Base-by-base conservation (phyloP, 2,113 vertebrate genomes). In the Hyaena hyaena region DNA sequence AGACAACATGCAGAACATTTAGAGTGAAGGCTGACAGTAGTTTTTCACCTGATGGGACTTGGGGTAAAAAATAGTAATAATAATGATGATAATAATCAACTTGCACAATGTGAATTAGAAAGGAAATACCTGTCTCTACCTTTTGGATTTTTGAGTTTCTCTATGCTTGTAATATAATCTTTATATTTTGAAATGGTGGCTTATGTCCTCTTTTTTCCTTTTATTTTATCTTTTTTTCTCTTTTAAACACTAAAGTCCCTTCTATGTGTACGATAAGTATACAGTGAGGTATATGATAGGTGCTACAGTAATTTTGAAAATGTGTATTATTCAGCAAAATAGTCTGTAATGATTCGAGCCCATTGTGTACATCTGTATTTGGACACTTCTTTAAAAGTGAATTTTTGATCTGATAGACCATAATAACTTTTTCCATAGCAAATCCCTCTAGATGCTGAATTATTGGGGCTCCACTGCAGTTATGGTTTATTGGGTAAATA, bases 401-500 rank as follows among this genome's bases (percentile, higher is more conserved):
- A 88, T 79, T 94, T 98, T 97, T 97, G 84, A 98, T 98, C 92
- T 95, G 92, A 97, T 98, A 85, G 88, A 82, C 84, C 10, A 3
- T 94, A 97, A 95, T 96, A 82, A 93, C 90, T 93, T 95, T 66
- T 65, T 76, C 85, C 16, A 0, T 33, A 79, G 66, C 43, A 94
- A 43, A 85, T 93, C 43, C 48, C 35, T 97, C 88, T 96, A 39
- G 55, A 74, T 87, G 53, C 77, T 93, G 71, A 97, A 96, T 97
- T 94, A 89, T 88, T 88, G 43, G 63, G 65, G 48, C 55, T 95
- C 77, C 82, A 55, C 88, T 69, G 39, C 28, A 93, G 69, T 97
- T 96, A 92, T 43, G n/a, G 63, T 93, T 98, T 98, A 97, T 97
- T 98, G 96, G 77, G 68, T 97, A 97, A 98, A 91, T 94, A 93